Evolutionary conservation across 2,113 vertebrate species (phyloP), one percentile per base, ranked within the genome.

Genomic region (Hippolais icterina): DNA sequence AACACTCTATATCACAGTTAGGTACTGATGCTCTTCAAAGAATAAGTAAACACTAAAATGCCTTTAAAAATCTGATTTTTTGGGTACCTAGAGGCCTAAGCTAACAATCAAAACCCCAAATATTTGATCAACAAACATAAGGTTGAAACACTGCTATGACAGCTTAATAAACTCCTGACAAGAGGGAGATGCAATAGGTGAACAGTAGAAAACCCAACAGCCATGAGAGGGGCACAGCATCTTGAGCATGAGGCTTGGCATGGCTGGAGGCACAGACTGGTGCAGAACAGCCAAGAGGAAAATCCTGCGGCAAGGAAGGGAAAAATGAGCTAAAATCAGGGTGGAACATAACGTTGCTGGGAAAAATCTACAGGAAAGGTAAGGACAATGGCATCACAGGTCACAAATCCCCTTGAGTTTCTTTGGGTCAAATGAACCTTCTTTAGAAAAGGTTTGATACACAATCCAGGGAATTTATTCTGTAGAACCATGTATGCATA

Each of bases 401-500:
- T 31, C 77, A 41, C 25, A 90, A 79, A 87, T 9, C 25, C 21
- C 21, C 33, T 27, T 0, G 1, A 71, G 20, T 46, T 39, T 39
- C 22, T 69, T 68, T 41, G 50, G 18, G 76, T 79, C 39, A 16
- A 87, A 44, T 8, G 49, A 85, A 64, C 2, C 20, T 63, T 50
- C 47, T 63, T 54, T 20, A 68, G 22, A 44, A 78, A 81, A 37
- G 9, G 33, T 2, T 82, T 61, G 60, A 64, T 39, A 59, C 0
- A 0, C 37, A 78, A 4, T 33, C 49, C 5, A 20, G 53, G 76
- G 42, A 93, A 68, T 15, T 1, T 0, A 16, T 2, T 31, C 19
- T 6, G 20, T 52, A 65, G 60, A 68, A 57, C 6, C 25, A 39
- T 41, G 4, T 25, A 37, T 0, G 0, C 20, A 11, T 6, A 76